Evolutionary conservation across 2,888 invertebrate species (phyloP), one percentile per base, ranked within the genome.

Genomic region (Epinotia demarniana): DNA sequence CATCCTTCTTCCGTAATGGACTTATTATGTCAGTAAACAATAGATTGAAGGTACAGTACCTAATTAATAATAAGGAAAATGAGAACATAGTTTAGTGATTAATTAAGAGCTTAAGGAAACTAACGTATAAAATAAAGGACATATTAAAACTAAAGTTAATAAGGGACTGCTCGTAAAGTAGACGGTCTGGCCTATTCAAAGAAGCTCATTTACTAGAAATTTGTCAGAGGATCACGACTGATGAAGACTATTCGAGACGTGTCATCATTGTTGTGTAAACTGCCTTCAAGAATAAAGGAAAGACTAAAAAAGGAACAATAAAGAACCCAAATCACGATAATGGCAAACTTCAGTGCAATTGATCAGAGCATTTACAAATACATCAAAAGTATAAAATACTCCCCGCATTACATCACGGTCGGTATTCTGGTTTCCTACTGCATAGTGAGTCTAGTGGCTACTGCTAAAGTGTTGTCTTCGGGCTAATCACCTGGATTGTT

Each of bases 321-420:
- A n/a, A 13, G 13, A 33, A 27, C 1, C 27, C 13, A 23, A 23
- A 61, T 27, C 1, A 6, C 16, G 33, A 16, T 43, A 12, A 66
- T 66, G 64, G 49, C 49, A 9, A 49, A 66, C 16, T 66, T 53
- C n/a, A 49, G 27, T 27, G 64, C 49, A n/a, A 66, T 66, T 5
- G 64, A 66, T 5, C 27, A 66, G 27, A 53, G 27, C 0, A 66
- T 66, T 46, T 66, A 66, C n/a, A n/a, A 27, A 11, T 27, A 16
- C 23, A 27, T 66, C 11, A 53, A 66, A 66, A 49, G 27, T 23
- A 49, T 66, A 2, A 16, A 66, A 3, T 23, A 27, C 13, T 53
- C 64, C 9, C 27, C 49, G n/a, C 23, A 66, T 66, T 23, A 19
- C 49, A n/a, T 27, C 46, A 49, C 5, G 6, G 49, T 66, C 9